Evolutionary conservation across 2,888 invertebrate genomes (phyloP), one percentile per base, ranked within the genome.

Genomic region (Ashinkailepas kermadecensis): DNA sequence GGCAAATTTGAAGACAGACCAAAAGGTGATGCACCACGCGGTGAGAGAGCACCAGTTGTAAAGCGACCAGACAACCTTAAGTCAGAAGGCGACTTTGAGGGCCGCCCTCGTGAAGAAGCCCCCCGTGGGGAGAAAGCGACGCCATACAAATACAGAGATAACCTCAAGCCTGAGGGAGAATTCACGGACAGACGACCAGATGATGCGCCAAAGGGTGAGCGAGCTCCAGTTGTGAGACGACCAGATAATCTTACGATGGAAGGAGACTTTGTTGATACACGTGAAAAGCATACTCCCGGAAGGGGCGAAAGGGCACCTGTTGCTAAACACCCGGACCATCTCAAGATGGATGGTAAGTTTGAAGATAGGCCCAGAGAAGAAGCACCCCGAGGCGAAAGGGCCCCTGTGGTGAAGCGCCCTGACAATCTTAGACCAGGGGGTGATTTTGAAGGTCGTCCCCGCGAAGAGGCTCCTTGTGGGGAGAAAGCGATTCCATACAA

Each of bases 341-440:
- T 85, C 1, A 82, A 83, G 11, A 81, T 84, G n/a, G 85, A 84
- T 58, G 84, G 85, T 58, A 82, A 83, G 12, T 84, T 84, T 59
- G 82, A 81, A 18, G 84, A 83, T 18, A 83, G 80, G 79, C 81
- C 54, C 3, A 82, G 67, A 74, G 82, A 81, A 18, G 23, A 79
- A n/a, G 81, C 81, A 7, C 39, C 79, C 12, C 79, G 81, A 58
- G 84, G 84, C n/a, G 84, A 84, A 83, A 84, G 80, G 79, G 82
- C 83, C 11, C 59, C 80, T 18, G 82, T 84, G 8, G 74, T 74
- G 21, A 74, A 74, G 21, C 74, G 54, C 25, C 83, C 92, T 86
- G 93, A 93, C 86, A 92, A 93, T 86, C 89, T 94, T 80, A 91
- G 91, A 81, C 89, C 91, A 85, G 93, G 93, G 86, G 93, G 93